Conservation (phyloP, 2,888 invertebrate genomes). For the Cantharis rustica region DNA sequence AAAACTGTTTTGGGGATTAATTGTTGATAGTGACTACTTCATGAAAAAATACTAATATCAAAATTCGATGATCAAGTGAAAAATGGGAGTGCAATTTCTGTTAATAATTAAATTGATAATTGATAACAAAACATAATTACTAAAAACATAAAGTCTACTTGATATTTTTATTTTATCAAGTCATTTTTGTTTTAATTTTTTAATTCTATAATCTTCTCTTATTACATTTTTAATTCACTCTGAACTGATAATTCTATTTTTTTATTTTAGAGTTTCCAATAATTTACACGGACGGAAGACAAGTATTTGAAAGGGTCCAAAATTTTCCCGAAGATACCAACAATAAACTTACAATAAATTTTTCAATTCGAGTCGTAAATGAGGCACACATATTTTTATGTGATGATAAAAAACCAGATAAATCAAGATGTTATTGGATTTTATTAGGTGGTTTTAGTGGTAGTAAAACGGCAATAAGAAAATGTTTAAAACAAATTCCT, state of each 20-base stretch:
- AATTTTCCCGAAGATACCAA: neutral
- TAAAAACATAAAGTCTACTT: too few relatives aligned
- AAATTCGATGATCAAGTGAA: too few relatives aligned
- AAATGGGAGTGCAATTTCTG: too few relatives aligned
- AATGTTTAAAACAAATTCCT: conserved; percentile 31
- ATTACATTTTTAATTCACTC: too few relatives aligned
- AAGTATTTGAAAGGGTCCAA: neutral
- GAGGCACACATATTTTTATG: conserved; percentile 47
- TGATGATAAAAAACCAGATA: conserved; percentile 2
- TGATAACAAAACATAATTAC: too few relatives aligned
- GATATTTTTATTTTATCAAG: too few relatives aligned
- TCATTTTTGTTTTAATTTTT: too few relatives aligned
- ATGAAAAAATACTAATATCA: too few relatives aligned
- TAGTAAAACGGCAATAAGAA: conserved; percentile 38
- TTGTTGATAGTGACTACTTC: too few relatives aligned
- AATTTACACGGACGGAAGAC: neutral
- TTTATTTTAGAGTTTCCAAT: conserved; percentile 6
- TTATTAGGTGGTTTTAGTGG: conserved; percentile 43
- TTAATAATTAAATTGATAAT: too few relatives aligned
- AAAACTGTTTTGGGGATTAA: too few relatives aligned
- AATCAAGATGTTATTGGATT: conserved; percentile 46
- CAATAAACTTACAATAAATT: neutral
- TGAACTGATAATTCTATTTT: neutral
- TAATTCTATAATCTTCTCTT: too few relatives aligned
- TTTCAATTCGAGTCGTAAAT: conserved; percentile 36